Base-by-base conservation (phyloP, 2,797 vertebrate species). In the Spinus pinus region DNA sequence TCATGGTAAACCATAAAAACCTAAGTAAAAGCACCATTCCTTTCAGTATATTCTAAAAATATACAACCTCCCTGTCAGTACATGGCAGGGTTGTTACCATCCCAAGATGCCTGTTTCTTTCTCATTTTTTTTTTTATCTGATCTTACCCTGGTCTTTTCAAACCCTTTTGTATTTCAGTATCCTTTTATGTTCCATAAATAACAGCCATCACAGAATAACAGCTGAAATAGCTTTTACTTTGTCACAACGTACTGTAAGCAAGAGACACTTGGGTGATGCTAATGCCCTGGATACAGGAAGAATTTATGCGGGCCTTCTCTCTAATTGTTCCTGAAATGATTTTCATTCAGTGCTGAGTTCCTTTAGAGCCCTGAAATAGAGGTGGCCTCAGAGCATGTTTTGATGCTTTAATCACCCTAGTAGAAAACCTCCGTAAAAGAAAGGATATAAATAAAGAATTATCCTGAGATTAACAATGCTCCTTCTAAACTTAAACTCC, bases 1-100 rank as follows among this genome's bases (percentile, higher is more conserved):
- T 98, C 98, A 98, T 98, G 97, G 98, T 98, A 98, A 98, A 98
- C 98, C 98, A 98, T 98, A 98, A 98, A 98, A 98, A 98, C 92
- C 98, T 98, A 98, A 98, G 98, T 98, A 98, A 98, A 98, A 98
- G 98, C 97, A 98, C 97, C 98, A 95, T 98, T 98, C 97, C 97
- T 98, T 98, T 98, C 98, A 98, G 98, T 98, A 98, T 98, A 98
- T 98, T 98, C 97, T 98, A 98, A 98, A 98, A 98, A 98, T 98
- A 98, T 98, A 98, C 98, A 98, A 94, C 98, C 97, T 98, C 93
- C 96, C 96, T 97, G 98, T 97, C 98, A 98, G 97, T 97, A 95
- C 97, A 96, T 97, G 97, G 97, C 97, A 98, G 97, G 89, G 97
- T 97, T 96, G 97, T 98, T 98, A 96, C 97, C 97, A 97, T 98